Percentiles rank a stretch among this genome's conserved stretches.
These are phyloP conservation scores for Oryzias melastigma DNA, from an alignment of 2,113 vertebrate genomes.

Conservation along the genomic window DNA sequence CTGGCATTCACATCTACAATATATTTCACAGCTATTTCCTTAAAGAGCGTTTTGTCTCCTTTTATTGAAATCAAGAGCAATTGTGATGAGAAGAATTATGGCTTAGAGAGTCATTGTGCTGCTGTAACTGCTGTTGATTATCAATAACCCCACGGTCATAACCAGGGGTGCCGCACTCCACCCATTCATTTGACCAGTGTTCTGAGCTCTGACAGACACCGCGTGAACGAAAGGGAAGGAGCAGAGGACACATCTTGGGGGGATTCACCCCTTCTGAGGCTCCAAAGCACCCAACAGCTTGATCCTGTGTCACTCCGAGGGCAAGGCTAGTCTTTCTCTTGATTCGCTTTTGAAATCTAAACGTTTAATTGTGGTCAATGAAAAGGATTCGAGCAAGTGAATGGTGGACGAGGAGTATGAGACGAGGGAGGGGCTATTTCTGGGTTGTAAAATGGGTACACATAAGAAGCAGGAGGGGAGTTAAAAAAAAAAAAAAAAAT, in stretches of 20 bases:
- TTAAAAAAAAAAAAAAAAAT: constrained; percentile 64
- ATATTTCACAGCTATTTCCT: constrained; percentile 8
- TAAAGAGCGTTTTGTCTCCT: constrained; percentile 14
- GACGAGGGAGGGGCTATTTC: constrained; percentile 72
- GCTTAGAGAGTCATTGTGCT: constrained; percentile 53
- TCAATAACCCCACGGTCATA: constrained; percentile 69
- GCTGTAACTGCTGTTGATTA: constrained; percentile 64
- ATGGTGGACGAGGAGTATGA: constrained; percentile 80
- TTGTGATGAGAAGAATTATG: constrained; percentile 40
- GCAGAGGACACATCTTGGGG: constrained; percentile 73
- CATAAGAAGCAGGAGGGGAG: constrained; percentile 61
- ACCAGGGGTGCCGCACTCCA: constrained; percentile 58
- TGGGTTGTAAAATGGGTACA: constrained; percentile 83
- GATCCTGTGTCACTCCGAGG: constrained; percentile 76
- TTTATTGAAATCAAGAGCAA: constrained; percentile 23
- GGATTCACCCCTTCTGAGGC: constrained; percentile 68
- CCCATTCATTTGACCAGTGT: constrained; percentile 61
- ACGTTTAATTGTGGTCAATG: constrained; percentile 79
- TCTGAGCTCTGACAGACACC: constrained; percentile 71
- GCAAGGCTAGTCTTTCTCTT: constrained; percentile 67
- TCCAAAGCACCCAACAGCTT: constrained; percentile 74
- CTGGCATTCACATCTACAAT: constrained; percentile 11
- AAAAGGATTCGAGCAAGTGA: constrained; percentile 76
- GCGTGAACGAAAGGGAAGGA: constrained; percentile 64
- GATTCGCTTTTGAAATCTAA: constrained; percentile 79